Conservation (phyloP, 2,888 invertebrate species). For the Agrotis clavis region DNA sequence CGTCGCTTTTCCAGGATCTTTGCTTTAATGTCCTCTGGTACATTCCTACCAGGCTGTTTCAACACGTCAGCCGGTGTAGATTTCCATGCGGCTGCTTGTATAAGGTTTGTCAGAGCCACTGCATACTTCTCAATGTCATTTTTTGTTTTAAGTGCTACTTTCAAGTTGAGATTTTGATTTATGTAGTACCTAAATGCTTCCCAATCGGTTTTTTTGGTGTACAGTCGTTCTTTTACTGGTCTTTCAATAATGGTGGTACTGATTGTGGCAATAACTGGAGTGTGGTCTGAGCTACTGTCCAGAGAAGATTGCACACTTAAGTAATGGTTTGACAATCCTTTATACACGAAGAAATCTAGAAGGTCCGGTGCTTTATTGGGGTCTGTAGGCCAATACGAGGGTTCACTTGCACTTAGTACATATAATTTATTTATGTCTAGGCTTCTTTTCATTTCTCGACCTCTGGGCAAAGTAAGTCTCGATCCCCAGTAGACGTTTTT, state of each 20-base stretch:
- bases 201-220: slow-evolving; percentile 4
- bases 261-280: too few relatives aligned
- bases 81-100: background rate
- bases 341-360: too few relatives aligned
- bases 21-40: too few relatives aligned
- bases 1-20: too few relatives aligned
- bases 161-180: background rate
- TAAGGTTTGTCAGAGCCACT: background rate
- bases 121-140: background rate
- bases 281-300: background rate
- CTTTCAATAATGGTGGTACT: background rate
- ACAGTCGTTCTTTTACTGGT: background rate
- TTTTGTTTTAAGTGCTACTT: background rate
- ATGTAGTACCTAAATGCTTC: background rate
- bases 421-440: slow-evolving; percentile 19
- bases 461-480: slow-evolving; percentile 16
- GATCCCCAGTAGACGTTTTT: slow-evolving; percentile 38
- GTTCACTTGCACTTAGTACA: slow-evolving; percentile 4
- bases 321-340: too few relatives aligned
- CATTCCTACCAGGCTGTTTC: too few relatives aligned
- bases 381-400: slow-evolving; percentile 18
- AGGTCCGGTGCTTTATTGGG: slow-evolving; percentile 20
- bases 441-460: slow-evolving; percentile 22
- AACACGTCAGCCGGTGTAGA: background rate
- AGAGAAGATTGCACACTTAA: too few relatives aligned